Evolutionary conservation across 2,113 vertebrate genomes (phyloP).

Genomic region (Silurus glanis): DNA sequence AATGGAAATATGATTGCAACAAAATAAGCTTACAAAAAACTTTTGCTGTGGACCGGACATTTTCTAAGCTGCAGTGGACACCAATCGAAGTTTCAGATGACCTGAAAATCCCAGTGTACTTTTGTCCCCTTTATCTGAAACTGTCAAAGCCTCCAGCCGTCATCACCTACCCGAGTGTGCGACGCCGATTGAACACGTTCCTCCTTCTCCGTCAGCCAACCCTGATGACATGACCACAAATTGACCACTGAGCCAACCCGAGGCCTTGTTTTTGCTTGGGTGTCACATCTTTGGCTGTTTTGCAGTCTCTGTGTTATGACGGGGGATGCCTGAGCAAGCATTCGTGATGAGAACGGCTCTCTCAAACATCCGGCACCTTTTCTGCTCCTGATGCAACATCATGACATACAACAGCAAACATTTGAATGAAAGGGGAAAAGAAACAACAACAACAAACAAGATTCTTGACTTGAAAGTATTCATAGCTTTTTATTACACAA

Average conservation of each 20-base stretch:
- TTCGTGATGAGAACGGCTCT: conserved; percentile 9
- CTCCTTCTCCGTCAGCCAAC: conserved; percentile 9
- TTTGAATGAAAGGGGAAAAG: neutral
- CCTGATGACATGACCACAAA: neutral
- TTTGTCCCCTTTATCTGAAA: conserved; percentile 12
- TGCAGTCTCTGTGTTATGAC: neutral
- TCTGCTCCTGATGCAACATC: conserved; percentile 44
- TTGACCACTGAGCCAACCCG: neutral
- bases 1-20: no score
- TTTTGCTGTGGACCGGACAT: neutral
- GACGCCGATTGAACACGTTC: conserved; percentile 36
- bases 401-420: conserved; percentile 37
- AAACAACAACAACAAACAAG: neutral
- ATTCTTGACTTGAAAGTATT: neutral
- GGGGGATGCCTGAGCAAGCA: neutral
- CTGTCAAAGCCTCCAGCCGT: conserved; percentile 21
- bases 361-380: neutral
- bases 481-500: neutral
- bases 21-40: no score
- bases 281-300: neutral
- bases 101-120: conserved; percentile 4
- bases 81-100: neutral
- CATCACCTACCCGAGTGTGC: conserved; percentile 18
- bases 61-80: neutral
- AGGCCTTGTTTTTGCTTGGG: conserved; percentile 12